Evolutionary conservation across 2,797 vertebrate species (phyloP).

Genomic region (Coregonus sp.): DNA sequence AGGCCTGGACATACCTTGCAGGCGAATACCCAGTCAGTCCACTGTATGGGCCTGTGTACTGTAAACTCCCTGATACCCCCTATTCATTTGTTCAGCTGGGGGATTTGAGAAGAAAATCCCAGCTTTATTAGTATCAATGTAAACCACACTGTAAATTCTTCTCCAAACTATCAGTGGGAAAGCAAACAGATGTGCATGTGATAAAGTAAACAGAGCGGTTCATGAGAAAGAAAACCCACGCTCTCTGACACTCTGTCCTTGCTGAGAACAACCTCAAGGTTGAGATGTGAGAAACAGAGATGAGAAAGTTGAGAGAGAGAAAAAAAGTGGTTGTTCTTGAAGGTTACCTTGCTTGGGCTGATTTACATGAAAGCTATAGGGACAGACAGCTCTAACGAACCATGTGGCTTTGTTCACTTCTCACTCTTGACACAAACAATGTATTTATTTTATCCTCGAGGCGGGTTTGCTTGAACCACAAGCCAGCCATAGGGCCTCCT

Average conservation of each 20-base stretch:
- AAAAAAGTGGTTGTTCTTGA: conserved; percentile 44
- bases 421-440: conserved; percentile 74
- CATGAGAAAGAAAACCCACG: conserved; percentile 71
- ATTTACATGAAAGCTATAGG: conserved; percentile 68
- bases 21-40: conserved; percentile 47
- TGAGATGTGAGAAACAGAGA: conserved; percentile 24
- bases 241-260: conserved; percentile 53
- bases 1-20: conserved; percentile 53
- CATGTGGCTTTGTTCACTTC: conserved; percentile 73
- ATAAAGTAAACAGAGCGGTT: conserved; percentile 57
- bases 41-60: conserved; percentile 29
- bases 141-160: conserved; percentile 62
- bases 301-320: neutral
- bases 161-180: conserved; percentile 57
- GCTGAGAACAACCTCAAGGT: conserved; percentile 62
- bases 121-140: conserved; percentile 61
- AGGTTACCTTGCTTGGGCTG: conserved; percentile 65
- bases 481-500: conserved; percentile 68
- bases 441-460: conserved; percentile 53
- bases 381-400: conserved; percentile 41
- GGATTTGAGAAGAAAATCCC: conserved; percentile 59
- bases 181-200: conserved; percentile 50
- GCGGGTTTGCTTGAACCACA: conserved; percentile 67
- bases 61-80: conserved; percentile 38
- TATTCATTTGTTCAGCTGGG: conserved; percentile 70